Base-by-base conservation (phyloP, 2,888 invertebrate genomes). In the Eumerus sabulonum region DNA sequence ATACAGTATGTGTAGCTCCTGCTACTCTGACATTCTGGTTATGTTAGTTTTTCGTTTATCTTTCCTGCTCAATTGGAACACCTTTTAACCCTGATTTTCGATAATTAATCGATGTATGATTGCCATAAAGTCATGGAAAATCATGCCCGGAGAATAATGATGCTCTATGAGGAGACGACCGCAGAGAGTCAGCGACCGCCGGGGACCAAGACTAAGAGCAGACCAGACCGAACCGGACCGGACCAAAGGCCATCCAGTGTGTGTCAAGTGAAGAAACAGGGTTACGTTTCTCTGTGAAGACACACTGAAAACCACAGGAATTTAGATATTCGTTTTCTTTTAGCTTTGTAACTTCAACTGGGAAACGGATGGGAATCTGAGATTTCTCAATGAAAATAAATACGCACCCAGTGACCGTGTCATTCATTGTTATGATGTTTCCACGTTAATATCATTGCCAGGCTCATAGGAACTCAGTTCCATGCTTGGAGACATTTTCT, bases 321-420 rank as follows among this genome's bases (percentile, higher is more conserved):
- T 66, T 18, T 16, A 12, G 27, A 4, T 27, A 27, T 7, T 27
- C 27, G 7, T 27, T 27, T 27, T 62, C 47, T 18, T 17, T 17
- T 36, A 7, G 13, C 17, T 36, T 9, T 12, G 5, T 38, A 11
- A 17, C 27, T 18, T 13, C 13, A 27, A 59, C 47, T 59, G 47
- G 27, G 36, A 48, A 48, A 40, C 56, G 56, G 66, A 66, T 56
- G 66, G 66, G 48, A 66, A 66, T 57, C 42, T 1, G 66, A 66
- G 56, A 66, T 17, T 40, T 35, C 13, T 50, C 56, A 66, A 56
- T 56, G 56, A 56, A 40, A 11, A 17, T 13, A 13, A 14, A 45
- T 53, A 35, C 44, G 9, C 14, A 11, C 9, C 14, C 35, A 36
- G 47, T 56, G 48, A 66, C 56, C 56, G 16, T 35, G 38, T 45